A percentile compares a stretch with the other conserved stretches of the same genome.
phyloP scores from a whole-genome alignment of 2,797 vertebrate species.

The Cryptoblepharus egeriae region DNA sequence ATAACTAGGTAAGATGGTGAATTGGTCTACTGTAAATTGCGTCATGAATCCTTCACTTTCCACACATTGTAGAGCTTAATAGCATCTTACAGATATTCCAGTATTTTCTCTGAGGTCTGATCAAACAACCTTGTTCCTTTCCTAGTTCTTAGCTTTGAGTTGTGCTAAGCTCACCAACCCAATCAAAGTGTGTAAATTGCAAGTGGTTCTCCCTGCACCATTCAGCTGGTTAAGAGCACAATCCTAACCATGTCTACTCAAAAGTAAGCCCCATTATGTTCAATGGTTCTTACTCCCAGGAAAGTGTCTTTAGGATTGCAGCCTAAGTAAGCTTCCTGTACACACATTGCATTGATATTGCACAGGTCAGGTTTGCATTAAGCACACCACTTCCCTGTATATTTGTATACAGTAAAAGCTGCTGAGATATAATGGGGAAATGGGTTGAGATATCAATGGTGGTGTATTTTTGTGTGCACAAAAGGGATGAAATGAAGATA shows the following conservation, averaged over 20 bases:
- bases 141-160: conserved; percentile 7
- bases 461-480: too few relatives aligned
- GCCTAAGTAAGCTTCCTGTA: conserved; percentile 42
- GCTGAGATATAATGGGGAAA: background rate
- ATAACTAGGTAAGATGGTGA: background rate
- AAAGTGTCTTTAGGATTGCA: too few relatives aligned
- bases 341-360: conserved; percentile 52
- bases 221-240: background rate
- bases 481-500: too few relatives aligned
- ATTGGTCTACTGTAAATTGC: background rate
- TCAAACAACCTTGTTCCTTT: conserved; percentile 52
- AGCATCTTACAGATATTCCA: background rate
- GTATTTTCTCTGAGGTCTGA: conserved; percentile 52
- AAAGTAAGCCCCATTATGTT: too few relatives aligned
- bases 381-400: too few relatives aligned
- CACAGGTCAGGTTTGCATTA: background rate
- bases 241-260: too few relatives aligned
- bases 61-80: background rate
- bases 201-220: background rate
- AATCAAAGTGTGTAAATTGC: conserved; percentile 49
- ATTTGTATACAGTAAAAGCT: conserved; percentile 1
- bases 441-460: too few relatives aligned
- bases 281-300: too few relatives aligned
- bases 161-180: conserved; percentile 47
- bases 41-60: conserved; percentile 32